Conservation (phyloP, 2,888 invertebrate species). For the Oligia strigilis region DNA sequence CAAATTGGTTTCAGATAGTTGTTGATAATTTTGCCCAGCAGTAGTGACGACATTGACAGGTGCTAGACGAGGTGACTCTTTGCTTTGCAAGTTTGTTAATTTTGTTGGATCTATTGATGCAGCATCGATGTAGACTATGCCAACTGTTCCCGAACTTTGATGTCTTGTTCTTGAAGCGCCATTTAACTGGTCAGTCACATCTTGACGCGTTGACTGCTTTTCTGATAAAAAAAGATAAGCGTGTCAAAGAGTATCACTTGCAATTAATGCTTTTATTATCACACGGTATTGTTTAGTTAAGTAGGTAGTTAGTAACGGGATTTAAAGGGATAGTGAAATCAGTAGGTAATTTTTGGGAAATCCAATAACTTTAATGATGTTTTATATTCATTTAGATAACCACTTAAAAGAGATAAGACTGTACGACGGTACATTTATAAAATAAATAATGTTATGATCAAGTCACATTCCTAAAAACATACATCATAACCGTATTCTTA, state of each 20-base stretch:
- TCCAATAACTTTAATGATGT: not conserved
- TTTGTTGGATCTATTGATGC: conserved; percentile 23
- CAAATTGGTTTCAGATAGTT: conserved; percentile 19
- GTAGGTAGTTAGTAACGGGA: conserved; percentile 23
- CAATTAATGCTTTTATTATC: not conserved
- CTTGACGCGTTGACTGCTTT: conserved; percentile 42
- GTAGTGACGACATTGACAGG: conserved; percentile 33
- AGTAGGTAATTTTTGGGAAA: not conserved
- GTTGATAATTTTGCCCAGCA: not conserved
- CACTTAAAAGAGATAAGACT: not conserved
- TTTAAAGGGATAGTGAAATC: not conserved
- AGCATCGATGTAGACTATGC: conserved; percentile 41
- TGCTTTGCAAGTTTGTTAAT: conserved; percentile 38
- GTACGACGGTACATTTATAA: not conserved
- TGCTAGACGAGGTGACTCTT: conserved; percentile 27
- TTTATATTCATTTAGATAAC: not conserved
- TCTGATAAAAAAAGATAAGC: conserved; percentile 67
- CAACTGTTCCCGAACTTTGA: conserved; percentile 34
- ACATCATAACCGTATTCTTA: not conserved
- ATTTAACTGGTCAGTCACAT: conserved; percentile 18
- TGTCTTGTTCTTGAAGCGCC: conserved; percentile 41
- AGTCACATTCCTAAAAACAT: conserved; percentile 8
- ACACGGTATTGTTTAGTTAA: not conserved
- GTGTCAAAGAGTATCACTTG: conserved; percentile 47
- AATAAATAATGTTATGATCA: not conserved